Evolutionary conservation across 2,888 invertebrate species (phyloP).

Genomic region (Norana najaformis): DNA sequence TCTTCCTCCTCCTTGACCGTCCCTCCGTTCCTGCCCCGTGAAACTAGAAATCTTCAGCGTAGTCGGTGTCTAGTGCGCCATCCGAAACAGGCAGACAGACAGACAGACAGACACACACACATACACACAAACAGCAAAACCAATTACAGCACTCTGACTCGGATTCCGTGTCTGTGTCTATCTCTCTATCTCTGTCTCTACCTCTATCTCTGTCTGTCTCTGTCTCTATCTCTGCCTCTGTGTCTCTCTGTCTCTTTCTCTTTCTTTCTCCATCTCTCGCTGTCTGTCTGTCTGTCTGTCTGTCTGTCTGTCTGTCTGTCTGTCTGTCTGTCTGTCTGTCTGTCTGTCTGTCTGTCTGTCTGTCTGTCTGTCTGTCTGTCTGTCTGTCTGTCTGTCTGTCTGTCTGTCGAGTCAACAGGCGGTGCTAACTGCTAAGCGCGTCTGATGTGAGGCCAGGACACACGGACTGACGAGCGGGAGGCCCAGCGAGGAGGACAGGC

Average conservation of each 20-base stretch:
- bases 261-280: neutral
- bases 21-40: too few species aligned
- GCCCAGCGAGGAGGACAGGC: too few species aligned
- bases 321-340: constrained; percentile 34
- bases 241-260: neutral
- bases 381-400: constrained; percentile 27
- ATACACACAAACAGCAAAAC: neutral
- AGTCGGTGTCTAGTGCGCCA: neutral
- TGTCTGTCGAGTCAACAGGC: neutral
- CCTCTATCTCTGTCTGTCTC: neutral
- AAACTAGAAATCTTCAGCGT: too few species aligned
- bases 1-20: too few species aligned
- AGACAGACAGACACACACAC: neutral
- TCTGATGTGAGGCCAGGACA: constrained; percentile 10
- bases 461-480: neutral
- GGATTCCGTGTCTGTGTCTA: neutral
- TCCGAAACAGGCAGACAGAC: neutral
- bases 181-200: neutral
- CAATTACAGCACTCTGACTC: neutral
- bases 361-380: constrained; percentile 36
- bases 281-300: constrained; percentile 34
- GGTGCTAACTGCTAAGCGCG: neutral
- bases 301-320: constrained; percentile 34
- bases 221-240: constrained; percentile 27
- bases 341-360: constrained; percentile 35